Evolutionary conservation across 2,113 vertebrate genomes (phyloP), one percentile per base, ranked within the genome.

Genomic region (Hystrix cristata): DNA sequence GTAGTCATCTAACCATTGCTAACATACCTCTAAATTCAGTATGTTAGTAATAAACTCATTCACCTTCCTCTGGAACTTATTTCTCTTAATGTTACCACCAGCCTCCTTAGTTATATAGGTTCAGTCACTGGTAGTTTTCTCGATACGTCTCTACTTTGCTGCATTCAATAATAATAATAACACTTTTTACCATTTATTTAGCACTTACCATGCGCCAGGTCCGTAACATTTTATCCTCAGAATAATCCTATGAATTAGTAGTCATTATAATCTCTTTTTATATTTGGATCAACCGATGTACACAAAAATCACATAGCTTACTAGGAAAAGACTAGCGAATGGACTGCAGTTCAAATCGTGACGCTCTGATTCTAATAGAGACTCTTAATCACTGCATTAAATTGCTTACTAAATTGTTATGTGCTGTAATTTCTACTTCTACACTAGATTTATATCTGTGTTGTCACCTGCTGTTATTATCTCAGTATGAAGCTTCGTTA

Each of bases 231-330:
- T 80, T 15, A 71, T 81, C 14, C 16, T 71, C 5, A 65, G 53
- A 76, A 59, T 13, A 57, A 55, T 83, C 48, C 23, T 83, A 3
- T 84, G 31, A 69, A 62, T 80, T 80, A 53, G 34, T 14, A 78
- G 34, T 84, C 86, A 60, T 62, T 90, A 34, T 64, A 62, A 62
- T 74, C 57, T 46, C 46, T 15, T 60, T 95, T 92, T 87, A 48
- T 14, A 82, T 23, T 78, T 82, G 38, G 23, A 43, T 65, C 38
- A 87, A 53, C 38, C 51, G 34, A 29, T 69, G 8, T 34, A 72
- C 15, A 67, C 23, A 94, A 38, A 94, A 85, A 81, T 84, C 72
- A 95, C 69, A 18, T 79, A 69, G 48, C 15, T 94, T 89, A 53
- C 34, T 90, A 72, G 60, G 34, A 69, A 43, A 87, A 87, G 31